Evolutionary conservation across 92 coral and sea anemone species (phyloP).

Genomic region (Paramuricea clavata): DNA sequence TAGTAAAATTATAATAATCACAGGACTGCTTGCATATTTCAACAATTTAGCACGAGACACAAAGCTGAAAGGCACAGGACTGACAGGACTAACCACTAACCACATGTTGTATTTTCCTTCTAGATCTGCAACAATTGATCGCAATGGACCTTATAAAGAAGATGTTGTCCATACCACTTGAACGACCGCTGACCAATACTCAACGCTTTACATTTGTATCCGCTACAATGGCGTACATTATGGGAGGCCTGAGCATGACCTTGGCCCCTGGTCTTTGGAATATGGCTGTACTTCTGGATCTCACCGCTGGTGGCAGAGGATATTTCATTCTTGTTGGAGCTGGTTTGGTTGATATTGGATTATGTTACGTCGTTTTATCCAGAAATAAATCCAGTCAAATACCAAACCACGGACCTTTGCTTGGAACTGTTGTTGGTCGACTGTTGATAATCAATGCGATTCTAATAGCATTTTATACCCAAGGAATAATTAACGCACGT

Average conservation of each 20-base stretch:
- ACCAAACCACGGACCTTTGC: constrained; percentile 55
- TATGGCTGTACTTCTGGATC: constrained; percentile 39
- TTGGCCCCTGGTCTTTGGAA: constrained; percentile 63
- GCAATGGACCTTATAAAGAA: no score
- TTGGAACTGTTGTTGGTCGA: constrained; percentile 52
- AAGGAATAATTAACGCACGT: constrained; percentile 50
- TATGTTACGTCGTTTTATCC: constrained; percentile 49
- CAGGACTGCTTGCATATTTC: no score
- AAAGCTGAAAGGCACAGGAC: no score
- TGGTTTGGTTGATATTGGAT: constrained; percentile 60
- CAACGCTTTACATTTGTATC: constrained; percentile 69
- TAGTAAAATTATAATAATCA: no score
- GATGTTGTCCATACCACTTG: constrained; percentile 69
- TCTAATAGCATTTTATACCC: constrained; percentile 41
- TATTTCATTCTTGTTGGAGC: constrained; percentile 57
- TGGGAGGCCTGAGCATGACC: constrained; percentile 68
- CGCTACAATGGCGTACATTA: constrained; percentile 58
- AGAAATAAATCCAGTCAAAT: no score
- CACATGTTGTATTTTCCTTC: no score
- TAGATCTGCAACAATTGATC: neutral
- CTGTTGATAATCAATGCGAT: constrained; percentile 63
- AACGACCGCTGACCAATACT: constrained; percentile 47
- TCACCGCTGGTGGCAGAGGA: constrained; percentile 55
- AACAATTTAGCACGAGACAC: no score
- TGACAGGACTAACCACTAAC: no score